These are phyloP conservation scores for Thalassoma bifasciatum DNA, from an alignment of 2,113 vertebrate genomes.

Conservation along the genomic window DNA sequence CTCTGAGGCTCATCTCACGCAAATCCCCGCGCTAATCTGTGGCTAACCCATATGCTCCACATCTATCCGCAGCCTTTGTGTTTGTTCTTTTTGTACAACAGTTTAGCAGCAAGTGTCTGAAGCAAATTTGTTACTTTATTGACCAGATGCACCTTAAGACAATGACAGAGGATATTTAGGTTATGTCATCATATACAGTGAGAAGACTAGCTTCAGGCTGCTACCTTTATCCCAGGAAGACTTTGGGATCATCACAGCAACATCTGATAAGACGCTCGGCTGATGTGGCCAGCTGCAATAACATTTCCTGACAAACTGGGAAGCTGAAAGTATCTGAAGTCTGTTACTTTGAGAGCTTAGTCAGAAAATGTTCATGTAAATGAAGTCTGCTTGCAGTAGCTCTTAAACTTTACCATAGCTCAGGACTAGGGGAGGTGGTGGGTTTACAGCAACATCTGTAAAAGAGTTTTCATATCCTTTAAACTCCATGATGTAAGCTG, in stretches of 20 bases:
- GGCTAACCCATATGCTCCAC: slow-evolving; percentile 48
- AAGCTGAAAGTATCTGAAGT: neutral
- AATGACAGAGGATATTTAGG: slow-evolving; percentile 31
- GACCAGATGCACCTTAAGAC: slow-evolving; percentile 35
- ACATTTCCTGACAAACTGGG: slow-evolving; percentile 9
- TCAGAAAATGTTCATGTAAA: neutral
- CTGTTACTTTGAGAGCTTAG: neutral
- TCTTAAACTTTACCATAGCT: neutral
- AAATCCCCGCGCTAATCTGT: slow-evolving; percentile 68
- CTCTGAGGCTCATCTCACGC: slow-evolving; percentile 58
- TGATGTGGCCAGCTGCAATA: slow-evolving; percentile 34
- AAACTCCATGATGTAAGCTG: neutral
- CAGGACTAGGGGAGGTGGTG: no score
- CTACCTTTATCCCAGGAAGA: slow-evolving; percentile 51
- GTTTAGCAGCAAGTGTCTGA: slow-evolving; percentile 16
- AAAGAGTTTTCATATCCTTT: neutral
- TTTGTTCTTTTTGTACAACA: slow-evolving; percentile 28
- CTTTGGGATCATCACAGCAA: slow-evolving; percentile 55
- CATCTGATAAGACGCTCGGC: slow-evolving; percentile 55
- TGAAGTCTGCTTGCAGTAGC: neutral
- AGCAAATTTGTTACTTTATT: slow-evolving; percentile 42
- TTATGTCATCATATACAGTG: slow-evolving; percentile 46
- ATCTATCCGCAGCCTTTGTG: slow-evolving; percentile 19
- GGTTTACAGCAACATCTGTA: neutral
- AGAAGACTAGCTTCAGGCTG: slow-evolving; percentile 35